Base-by-base conservation (phyloP, 30 jellyfish, hydroid and myxozoan species). In the Sanderia malayensis region DNA sequence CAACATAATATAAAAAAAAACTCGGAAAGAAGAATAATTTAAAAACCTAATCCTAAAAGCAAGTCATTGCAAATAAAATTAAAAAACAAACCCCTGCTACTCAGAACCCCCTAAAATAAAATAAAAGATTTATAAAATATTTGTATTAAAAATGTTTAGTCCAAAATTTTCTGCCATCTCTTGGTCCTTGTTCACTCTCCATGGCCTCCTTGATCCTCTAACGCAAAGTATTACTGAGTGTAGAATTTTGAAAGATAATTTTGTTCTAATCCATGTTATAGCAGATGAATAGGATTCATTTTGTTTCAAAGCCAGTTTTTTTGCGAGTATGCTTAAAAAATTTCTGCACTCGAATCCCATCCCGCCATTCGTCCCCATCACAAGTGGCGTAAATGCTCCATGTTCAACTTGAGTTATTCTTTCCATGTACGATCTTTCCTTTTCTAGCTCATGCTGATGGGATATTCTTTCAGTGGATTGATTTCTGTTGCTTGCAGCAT, bases 291-390 rank as follows among this genome's bases (percentile, higher is more conserved):
- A 41, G 55, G 8, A 6, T 8, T 41, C 55, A 15, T 41, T 41
- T 41, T 41, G 55, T 15, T 41, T 41, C 15, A 6, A 8, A 41
- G 55, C 55, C 15, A 41, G 55, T 15, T 41, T 41, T 6, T 8
- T 15, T 6, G 55, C 55, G 15, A 41, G 55, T 6, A 8, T 6
- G 8, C 15, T 41, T 41, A 41, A 8, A 15, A 41, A 41, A 8
- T 15, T 8, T 15, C 15, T 15, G 15, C 55, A 41, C 15, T 41
- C 55, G 11, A 15, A 41, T 26, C 68, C 79, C 31, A 67, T 45
- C 11, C 67, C 79, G 19, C 79, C 68, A 33, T 67, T 67, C 11
- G 79, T 67, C 27, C 67, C 79, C 27, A 67, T 13, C 7, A 67
- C 79, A 6, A 67, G 67, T 28, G 68, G 79, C 17, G 79, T 67